These are phyloP conservation scores for Andricus grossulariae DNA, from an alignment of 1,140 invertebrate genomes.

Conservation along the genomic window DNA sequence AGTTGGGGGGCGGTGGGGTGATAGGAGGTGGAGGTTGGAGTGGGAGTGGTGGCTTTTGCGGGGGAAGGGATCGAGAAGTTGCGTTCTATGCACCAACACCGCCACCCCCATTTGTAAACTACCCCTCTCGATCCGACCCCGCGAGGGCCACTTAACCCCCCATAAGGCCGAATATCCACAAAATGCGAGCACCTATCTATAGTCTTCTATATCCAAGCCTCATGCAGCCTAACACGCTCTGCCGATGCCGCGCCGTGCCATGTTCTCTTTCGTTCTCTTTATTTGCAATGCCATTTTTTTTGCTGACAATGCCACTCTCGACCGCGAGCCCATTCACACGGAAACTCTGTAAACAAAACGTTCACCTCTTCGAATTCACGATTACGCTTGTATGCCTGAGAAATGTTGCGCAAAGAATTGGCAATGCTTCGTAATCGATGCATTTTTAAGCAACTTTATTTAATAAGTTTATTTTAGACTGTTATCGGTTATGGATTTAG, in stretches of 20 bases:
- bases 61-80: background rate
- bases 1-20: background rate
- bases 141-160: background rate
- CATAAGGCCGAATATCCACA: background rate
- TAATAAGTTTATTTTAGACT: too few relatives aligned
- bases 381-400: background rate
- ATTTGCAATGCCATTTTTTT: conserved; percentile 59
- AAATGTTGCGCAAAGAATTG: background rate
- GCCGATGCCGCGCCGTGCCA: conserved; percentile 37
- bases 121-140: background rate
- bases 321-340: conserved; percentile 61
- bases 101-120: background rate
- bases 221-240: conserved; percentile 27
- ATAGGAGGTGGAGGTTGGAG: too few relatives aligned
- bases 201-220: background rate
- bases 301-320: conserved; percentile 55
- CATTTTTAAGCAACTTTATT: too few relatives aligned
- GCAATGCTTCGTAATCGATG: too few relatives aligned
- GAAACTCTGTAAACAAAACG: conserved; percentile 63
- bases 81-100: conserved; percentile 8
- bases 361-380: conserved; percentile 55
- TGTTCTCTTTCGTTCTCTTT: conserved; percentile 52
- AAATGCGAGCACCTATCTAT: background rate
- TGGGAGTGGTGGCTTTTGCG: too few relatives aligned
- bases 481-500: too few relatives aligned